Evolutionary conservation across 2,888 invertebrate genomes (phyloP).

Genomic region (Carpatolechia fugitivella): DNA sequence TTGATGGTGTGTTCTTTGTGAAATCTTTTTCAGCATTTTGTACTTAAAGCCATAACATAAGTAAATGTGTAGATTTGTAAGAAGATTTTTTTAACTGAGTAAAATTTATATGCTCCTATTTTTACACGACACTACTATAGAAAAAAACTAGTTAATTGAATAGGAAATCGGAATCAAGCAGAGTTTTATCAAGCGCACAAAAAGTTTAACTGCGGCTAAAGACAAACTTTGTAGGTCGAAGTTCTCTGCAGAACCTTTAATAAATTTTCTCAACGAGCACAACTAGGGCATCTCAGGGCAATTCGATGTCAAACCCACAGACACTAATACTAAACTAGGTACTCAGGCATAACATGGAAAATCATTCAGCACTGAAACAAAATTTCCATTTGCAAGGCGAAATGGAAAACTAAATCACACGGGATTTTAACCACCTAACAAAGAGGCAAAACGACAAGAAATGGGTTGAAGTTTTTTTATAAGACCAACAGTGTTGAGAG

Average conservation of each 20-base stretch:
- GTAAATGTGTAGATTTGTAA: too few relatives aligned
- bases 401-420: conserved; percentile 33
- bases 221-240: background rate
- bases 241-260: too few relatives aligned
- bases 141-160: background rate
- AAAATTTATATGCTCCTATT: too few relatives aligned
- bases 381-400: conserved; percentile 35
- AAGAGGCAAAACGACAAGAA: conserved; percentile 32
- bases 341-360: conserved; percentile 1
- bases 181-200: background rate
- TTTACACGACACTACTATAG: background rate
- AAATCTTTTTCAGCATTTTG: too few relatives aligned
- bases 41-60: too few relatives aligned
- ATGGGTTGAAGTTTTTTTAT: conserved; percentile 10
- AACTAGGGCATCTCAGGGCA: background rate
- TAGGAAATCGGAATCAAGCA: background rate
- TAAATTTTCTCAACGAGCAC: background rate
- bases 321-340: background rate
- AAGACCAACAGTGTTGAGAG: too few relatives aligned
- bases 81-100: too few relatives aligned
- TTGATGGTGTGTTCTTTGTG: too few relatives aligned
- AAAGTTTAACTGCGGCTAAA: background rate
- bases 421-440: conserved; percentile 54
- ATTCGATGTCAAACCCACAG: conserved; percentile 5
- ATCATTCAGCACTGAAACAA: conserved; percentile 1